Percentiles rank a stretch among this genome's conserved stretches.
These are phyloP conservation scores for Heliconius aoede DNA, from an alignment of 2,888 invertebrate genomes.

Conservation along the genomic window DNA sequence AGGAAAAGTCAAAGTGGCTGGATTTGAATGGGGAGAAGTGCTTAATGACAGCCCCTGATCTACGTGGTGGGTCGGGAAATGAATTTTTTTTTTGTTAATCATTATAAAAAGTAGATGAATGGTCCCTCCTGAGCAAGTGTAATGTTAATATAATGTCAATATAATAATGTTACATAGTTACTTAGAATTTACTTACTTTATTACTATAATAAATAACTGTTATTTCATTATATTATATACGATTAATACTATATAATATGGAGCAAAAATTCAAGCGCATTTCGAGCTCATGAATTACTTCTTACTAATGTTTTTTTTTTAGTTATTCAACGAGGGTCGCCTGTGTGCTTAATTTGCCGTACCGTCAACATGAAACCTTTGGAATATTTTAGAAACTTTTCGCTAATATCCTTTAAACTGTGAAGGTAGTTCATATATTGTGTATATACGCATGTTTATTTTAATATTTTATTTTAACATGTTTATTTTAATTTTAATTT, in stretches of 20 bases:
- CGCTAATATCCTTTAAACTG: constrained; percentile 7
- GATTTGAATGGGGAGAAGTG: constrained; percentile 34
- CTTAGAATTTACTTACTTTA: neutral
- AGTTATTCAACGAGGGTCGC: neutral
- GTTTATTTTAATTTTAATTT: too few species aligned
- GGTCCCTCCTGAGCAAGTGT: neutral
- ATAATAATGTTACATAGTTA: constrained; percentile 6
- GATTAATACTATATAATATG: neutral
- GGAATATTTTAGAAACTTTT: neutral
- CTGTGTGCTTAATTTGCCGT: constrained; percentile 11
- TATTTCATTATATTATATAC: constrained; percentile 1
- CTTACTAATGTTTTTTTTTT: constrained; percentile 10
- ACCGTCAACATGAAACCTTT: constrained; percentile 19
- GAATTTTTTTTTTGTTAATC: constrained; percentile 12
- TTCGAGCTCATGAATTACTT: constrained; percentile 22
- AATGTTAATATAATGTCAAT: constrained; percentile 17
- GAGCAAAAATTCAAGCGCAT: neutral
- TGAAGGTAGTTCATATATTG: neutral
- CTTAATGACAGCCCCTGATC: constrained; percentile 37
- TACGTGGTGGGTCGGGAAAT: constrained; percentile 40
- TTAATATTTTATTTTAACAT: too few species aligned
- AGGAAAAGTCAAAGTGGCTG: constrained; percentile 42
- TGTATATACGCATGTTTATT: too few species aligned
- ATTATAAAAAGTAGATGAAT: constrained; percentile 11
- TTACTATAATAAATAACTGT: constrained; percentile 3